phyloP scores from a whole-genome alignment of 2,113 vertebrate species.

The Genyomyrus donnyi region DNA sequence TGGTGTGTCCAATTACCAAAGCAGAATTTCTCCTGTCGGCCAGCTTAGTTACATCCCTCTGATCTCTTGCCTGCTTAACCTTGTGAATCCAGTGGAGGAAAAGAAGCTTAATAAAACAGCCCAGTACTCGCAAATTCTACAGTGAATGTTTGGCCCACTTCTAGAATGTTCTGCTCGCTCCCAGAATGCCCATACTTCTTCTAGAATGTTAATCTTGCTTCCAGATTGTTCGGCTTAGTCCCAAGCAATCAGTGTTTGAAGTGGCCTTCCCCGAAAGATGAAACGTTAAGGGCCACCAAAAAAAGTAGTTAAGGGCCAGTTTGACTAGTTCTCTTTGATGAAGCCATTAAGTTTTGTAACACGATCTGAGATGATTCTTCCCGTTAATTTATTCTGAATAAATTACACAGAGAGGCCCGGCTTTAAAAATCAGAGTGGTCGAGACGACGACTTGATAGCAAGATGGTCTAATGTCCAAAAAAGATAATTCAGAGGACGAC shows the following conservation, averaged over 20 bases:
- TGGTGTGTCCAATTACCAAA: conserved; percentile 30
- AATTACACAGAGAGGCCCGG: conserved; percentile 1
- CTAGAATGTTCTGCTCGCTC: not conserved
- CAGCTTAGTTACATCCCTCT: conserved; percentile 36
- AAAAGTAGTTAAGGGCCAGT: conserved; percentile 33
- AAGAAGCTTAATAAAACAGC: conserved; percentile 30
- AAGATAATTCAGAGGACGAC: not conserved
- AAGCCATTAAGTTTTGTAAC: not conserved
- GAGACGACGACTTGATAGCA: not conserved
- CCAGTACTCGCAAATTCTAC: conserved; percentile 23
- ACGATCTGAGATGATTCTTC: not conserved
- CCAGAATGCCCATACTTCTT: not conserved
- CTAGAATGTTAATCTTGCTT: not conserved
- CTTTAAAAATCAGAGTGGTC: not conserved
- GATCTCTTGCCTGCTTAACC: conserved; percentile 23
- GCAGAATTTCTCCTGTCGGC: conserved; percentile 49
- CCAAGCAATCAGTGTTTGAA: not conserved
- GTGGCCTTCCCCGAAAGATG: conserved; percentile 34
- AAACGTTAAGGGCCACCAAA: not conserved
- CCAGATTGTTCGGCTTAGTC: not conserved
- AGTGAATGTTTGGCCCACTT: not conserved
- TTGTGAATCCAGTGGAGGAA: conserved; percentile 31
- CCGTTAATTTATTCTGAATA: not conserved
- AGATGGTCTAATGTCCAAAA: not conserved
- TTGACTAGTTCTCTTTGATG: conserved; percentile 19